phyloP scores from a whole-genome alignment of 2,888 invertebrate species.

The Pyrocoelia pectoralis region DNA sequence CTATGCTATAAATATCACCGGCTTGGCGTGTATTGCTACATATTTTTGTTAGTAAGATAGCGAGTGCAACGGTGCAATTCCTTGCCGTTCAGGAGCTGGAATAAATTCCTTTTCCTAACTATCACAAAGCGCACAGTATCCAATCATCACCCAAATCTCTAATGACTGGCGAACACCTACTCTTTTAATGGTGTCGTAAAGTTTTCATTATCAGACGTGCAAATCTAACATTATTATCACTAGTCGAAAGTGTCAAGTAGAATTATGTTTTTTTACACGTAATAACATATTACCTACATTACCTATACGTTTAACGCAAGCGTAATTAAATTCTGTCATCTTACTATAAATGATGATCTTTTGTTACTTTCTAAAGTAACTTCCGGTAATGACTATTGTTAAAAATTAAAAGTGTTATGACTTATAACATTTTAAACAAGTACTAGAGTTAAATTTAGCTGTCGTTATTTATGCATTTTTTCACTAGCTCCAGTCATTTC shows the following conservation, averaged over 20 bases:
- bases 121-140: slow-evolving; percentile 17
- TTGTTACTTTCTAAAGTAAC: slow-evolving; percentile 34
- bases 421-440: slow-evolving; percentile 24
- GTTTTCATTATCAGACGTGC: slow-evolving; percentile 50
- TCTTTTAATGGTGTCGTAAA: slow-evolving; percentile 51
- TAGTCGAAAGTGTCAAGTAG: slow-evolving; percentile 47
- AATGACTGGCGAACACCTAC: slow-evolving; percentile 45
- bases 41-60: slow-evolving; percentile 57
- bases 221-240: too few relatives aligned
- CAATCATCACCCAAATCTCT: slow-evolving; percentile 22
- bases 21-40: slow-evolving; percentile 56
- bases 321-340: slow-evolving; percentile 43
- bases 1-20: slow-evolving; percentile 56
- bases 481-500: slow-evolving; percentile 14
- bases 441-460: slow-evolving; percentile 23
- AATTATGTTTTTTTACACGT: slow-evolving; percentile 43
- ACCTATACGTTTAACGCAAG: slow-evolving; percentile 32
- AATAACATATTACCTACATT: slow-evolving; percentile 31
- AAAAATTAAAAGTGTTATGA: slow-evolving; percentile 25
- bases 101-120: slow-evolving; percentile 17
- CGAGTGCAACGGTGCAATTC: slow-evolving; percentile 50
- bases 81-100: slow-evolving; percentile 29
- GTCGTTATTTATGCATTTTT: slow-evolving; percentile 27
- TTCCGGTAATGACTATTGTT: slow-evolving; percentile 30
- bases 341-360: slow-evolving; percentile 39